A percentile compares a stretch with the other conserved stretches of the same genome.
phyloP scores from a whole-genome alignment of 64 coral and sea anemone genomes.

The Actinia equina region DNA sequence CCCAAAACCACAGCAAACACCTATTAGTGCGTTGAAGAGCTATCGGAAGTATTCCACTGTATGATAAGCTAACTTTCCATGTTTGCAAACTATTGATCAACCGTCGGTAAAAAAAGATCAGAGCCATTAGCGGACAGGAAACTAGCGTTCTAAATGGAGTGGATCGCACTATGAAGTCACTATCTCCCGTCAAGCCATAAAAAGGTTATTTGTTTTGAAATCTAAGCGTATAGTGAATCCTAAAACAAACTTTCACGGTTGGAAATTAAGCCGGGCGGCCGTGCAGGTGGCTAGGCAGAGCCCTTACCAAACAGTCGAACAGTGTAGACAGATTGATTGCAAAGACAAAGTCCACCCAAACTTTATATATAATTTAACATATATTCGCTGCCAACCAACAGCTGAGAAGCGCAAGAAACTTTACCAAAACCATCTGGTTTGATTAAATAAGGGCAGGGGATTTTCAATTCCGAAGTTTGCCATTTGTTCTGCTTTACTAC shows the following conservation, averaged over 20 bases:
- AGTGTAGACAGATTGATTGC: background rate
- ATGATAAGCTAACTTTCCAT: background rate
- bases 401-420: background rate
- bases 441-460: background rate
- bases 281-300: background rate
- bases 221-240: background rate
- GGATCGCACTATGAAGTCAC: background rate
- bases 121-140: background rate
- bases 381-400: background rate
- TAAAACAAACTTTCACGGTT: background rate
- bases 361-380: constrained; percentile 1
- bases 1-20: background rate
- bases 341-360: background rate
- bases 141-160: background rate
- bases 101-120: background rate
- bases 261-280: background rate
- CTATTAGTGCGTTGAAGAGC: background rate
- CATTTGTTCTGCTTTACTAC: background rate
- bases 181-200: background rate
- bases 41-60: background rate
- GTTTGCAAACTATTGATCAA: constrained; percentile 2
- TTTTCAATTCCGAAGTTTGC: background rate
- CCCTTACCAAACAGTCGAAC: background rate
- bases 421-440: background rate
- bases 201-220: background rate